Conservation (phyloP, 1,140 invertebrate species). For the Stegodyphus mimosarum region DNA sequence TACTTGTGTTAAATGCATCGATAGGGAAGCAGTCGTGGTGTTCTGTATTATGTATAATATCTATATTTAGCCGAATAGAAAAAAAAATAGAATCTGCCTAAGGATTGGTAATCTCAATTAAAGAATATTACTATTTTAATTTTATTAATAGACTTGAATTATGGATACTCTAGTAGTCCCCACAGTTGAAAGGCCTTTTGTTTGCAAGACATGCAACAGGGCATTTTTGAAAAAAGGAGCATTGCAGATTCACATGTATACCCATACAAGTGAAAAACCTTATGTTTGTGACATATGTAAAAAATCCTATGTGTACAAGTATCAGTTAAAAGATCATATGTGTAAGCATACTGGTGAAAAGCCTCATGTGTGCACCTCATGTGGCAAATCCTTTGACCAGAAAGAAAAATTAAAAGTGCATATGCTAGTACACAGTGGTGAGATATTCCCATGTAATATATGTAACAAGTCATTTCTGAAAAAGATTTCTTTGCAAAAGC, state of each 20-base stretch:
- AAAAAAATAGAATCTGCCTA: too few species aligned
- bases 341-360: neutral
- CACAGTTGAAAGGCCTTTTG: neutral
- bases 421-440: neutral
- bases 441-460: neutral
- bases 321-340: neutral
- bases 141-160: too few species aligned
- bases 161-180: too few species aligned
- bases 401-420: neutral
- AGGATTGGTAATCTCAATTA: too few species aligned
- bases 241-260: neutral
- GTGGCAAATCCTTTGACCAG: neutral
- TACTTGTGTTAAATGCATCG: too few species aligned
- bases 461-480: neutral
- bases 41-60: too few species aligned
- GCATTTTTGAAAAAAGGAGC: neutral
- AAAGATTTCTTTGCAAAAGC: neutral
- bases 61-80: too few species aligned
- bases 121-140: too few species aligned
- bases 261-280: conserved; percentile 2
- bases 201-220: neutral
- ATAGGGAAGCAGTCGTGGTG: too few species aligned
- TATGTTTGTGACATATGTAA: neutral
- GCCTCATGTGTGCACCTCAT: neutral
- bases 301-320: neutral